Base-by-base conservation (phyloP, 64 coral and sea anemone genomes). In the Stichodactyla mertensii region DNA sequence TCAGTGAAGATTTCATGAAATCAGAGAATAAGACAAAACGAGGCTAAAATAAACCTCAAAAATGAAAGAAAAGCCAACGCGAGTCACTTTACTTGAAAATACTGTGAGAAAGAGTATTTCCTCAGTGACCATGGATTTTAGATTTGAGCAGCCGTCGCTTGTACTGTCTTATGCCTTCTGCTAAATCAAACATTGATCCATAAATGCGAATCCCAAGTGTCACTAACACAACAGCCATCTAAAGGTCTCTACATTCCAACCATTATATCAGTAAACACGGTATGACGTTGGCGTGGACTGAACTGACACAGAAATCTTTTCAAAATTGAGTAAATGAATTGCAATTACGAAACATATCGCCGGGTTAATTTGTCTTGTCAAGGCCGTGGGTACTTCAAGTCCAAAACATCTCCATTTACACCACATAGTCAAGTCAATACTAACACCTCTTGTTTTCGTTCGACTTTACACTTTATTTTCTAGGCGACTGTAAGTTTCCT, bases 301-400 rank as follows among this genome's bases (percentile, higher is more conserved):
- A 74, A 13, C 8, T 74, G 69, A 74, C 69, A 74, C 0, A 74
- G 23, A 74, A 74, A 26, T 74, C 69, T 74, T 74, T 74, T 74
- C 69, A 74, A 74, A 13, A 74, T 28, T 74, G 69, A 74, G 69
- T 74, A 74, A 74, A 74, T 74, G 69, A 74, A 74, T 74, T 31
- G 69, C 69, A 74, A 74, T 74, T 74, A 74, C 69, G 69, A 74
- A 74, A 74, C 69, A 74, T 74, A 74, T 74, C 69, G n/a, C 36
- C 23, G 23, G 23, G 69, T 23, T 74, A 74, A 74, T 74, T 71
- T 74, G 24, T 74, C 69, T n/a, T 74, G 69, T 74, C 69, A 74
- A 31, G 56, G n/a, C n/a, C n/a, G n/a, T n/a, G n/a, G n/a, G 56
- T 58, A 58, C 4, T 58, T 58, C 56, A 58, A 58, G 56, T 58